A percentile compares a stretch with the other conserved stretches of the same genome.
Conservation (phyloP, 2,888 invertebrate species). For the Pseudeuparius sepicola region DNA sequence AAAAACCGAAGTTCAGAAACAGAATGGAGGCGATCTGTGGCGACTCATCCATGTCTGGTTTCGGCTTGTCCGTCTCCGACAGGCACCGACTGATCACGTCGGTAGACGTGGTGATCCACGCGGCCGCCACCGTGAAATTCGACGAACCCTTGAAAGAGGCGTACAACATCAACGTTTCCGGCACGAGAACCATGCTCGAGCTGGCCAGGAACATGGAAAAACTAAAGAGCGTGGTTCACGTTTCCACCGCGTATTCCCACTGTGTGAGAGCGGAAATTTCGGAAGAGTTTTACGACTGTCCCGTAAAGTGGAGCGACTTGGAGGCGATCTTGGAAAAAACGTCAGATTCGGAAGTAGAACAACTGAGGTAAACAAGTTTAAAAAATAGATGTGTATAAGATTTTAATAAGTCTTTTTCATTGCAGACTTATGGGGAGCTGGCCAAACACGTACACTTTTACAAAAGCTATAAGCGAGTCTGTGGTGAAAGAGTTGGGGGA, state of each 20-base stretch:
- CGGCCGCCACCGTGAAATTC: constrained; percentile 86
- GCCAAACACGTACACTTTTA: too few relatives aligned
- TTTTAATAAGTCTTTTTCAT: too few relatives aligned
- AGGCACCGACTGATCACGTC: constrained; percentile 52
- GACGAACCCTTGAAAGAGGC: constrained; percentile 73
- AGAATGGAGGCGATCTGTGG: constrained; percentile 60
- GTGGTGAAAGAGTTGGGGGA: too few relatives aligned
- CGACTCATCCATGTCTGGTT: constrained; percentile 51
- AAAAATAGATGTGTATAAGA: too few relatives aligned
- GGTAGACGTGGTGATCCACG: constrained; percentile 68
- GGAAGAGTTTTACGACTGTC: constrained; percentile 58
- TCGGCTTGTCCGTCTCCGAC: constrained; percentile 53
- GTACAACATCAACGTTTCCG: constrained; percentile 68
- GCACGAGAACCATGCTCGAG: constrained; percentile 64
- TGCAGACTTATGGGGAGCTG: too few relatives aligned
- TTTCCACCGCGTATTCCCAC: constrained; percentile 75
- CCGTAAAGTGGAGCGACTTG: constrained; percentile 41
- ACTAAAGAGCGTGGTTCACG: constrained; percentile 67
- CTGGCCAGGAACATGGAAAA: constrained; percentile 60
- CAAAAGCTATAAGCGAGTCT: too few relatives aligned
- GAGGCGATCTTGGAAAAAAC: constrained; percentile 38
- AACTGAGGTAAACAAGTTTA: too few relatives aligned
- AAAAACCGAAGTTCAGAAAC: constrained; percentile 50
- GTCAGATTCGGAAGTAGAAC: constrained; percentile 27
- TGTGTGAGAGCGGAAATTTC: constrained; percentile 53